Evolutionary conservation across 1,140 invertebrate species (phyloP).

Genomic region (Caerostris darwini): DNA sequence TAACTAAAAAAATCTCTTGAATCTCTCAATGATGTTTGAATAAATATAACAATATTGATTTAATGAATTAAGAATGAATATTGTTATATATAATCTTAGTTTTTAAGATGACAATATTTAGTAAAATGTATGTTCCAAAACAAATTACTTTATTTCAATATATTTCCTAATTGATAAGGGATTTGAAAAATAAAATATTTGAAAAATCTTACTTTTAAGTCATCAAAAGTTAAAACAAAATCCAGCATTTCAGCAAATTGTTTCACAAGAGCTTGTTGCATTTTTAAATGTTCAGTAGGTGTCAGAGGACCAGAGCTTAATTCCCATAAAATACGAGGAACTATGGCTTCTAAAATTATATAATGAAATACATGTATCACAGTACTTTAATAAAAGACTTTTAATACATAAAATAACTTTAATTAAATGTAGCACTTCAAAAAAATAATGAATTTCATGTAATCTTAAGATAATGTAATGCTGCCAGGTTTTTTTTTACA

Average conservation of each 20-base stretch:
- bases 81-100: no score
- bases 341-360: conserved; percentile 85
- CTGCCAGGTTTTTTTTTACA: no score
- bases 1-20: no score
- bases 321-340: conserved; percentile 91
- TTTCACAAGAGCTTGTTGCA: conserved; percentile 95
- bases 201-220: conserved; percentile 87
- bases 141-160: no score
- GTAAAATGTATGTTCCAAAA: no score
- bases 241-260: conserved; percentile 96
- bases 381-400: neutral
- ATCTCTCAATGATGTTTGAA: no score
- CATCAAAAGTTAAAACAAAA: conserved; percentile 97
- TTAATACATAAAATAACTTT: neutral
- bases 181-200: neutral
- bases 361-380: neutral
- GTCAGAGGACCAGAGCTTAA: conserved; percentile 92
- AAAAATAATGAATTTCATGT: neutral
- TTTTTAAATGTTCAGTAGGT: conserved; percentile 93
- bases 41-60: no score
- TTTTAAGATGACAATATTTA: no score
- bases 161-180: neutral
- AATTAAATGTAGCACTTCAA: neutral
- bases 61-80: no score
- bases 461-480: no score